These are phyloP conservation scores for Meriones unguiculatus DNA, from an alignment of 2,113 vertebrate species.

Conservation along the genomic window DNA sequence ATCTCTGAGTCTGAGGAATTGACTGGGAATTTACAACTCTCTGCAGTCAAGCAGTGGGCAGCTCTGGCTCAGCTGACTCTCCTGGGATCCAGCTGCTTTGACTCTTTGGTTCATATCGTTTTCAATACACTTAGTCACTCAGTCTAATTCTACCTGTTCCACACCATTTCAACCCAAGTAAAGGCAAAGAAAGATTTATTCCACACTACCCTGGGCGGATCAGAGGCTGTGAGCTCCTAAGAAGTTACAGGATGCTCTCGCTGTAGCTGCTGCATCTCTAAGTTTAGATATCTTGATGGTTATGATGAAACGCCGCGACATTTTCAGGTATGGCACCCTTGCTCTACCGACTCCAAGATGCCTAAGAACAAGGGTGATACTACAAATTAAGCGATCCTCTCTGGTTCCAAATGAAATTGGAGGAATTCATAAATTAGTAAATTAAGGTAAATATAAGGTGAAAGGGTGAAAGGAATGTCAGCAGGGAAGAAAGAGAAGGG, in stretches of 20 bases:
- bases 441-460: not conserved
- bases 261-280: not conserved
- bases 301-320: not conserved
- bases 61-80: not conserved
- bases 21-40: not conserved
- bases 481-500: not conserved
- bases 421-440: conserved; percentile 2
- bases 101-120: not conserved
- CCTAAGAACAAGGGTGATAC: not conserved
- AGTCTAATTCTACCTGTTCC: not conserved
- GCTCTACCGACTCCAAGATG: not conserved
- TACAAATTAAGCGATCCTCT: not conserved
- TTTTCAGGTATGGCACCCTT: not conserved
- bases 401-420: not conserved
- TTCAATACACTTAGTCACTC: not conserved
- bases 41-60: not conserved
- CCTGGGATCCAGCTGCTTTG: not conserved
- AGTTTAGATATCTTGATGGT: not conserved
- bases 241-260: not conserved
- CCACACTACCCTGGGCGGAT: not conserved
- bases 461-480: not conserved
- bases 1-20: conserved; percentile 31
- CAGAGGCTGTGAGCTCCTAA: not conserved
- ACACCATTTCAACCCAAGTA: conserved; percentile 2
- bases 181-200: not conserved